Evolutionary conservation across 2,797 vertebrate genomes (phyloP).

Genomic region (Zenarchopterus dispar): DNA sequence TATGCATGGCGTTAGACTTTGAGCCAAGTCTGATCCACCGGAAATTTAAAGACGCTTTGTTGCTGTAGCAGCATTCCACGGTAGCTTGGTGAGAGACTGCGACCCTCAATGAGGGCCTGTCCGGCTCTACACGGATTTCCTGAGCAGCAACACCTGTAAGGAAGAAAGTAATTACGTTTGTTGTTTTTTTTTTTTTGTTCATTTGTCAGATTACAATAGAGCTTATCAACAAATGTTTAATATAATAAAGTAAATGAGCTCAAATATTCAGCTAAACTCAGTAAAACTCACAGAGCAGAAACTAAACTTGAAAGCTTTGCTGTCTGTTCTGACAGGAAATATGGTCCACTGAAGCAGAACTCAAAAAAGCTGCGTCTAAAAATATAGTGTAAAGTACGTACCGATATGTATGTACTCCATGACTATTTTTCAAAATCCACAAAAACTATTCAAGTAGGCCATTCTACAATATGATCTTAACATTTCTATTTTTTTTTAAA

Average conservation of each 20-base stretch:
- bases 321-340: conserved; percentile 73
- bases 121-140: conserved; percentile 19
- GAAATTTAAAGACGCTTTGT: fast-evolving
- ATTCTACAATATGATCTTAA: not conserved
- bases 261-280: not conserved
- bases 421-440: not conserved
- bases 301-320: conserved; percentile 1
- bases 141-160: conserved; percentile 47
- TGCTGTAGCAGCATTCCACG: conserved; percentile 72
- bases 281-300: not conserved
- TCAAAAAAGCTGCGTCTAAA: conserved; percentile 16
- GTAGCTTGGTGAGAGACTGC: fast-evolving
- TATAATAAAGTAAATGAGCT: not conserved
- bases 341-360: conserved; percentile 76
- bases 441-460: not conserved
- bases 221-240: not conserved
- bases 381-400: not conserved
- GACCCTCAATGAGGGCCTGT: conserved; percentile 48
- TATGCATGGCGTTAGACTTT: fast-evolving
- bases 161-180: conserved; percentile 2
- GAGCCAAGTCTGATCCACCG: conserved; percentile 23
- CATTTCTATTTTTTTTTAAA: not conserved
- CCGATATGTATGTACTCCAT: not conserved
- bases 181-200: not conserved
- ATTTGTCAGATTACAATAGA: not conserved